Percentiles rank a stretch among this genome's conserved stretches.
These are phyloP conservation scores for Muscicapa comitata DNA, from an alignment of 2,797 vertebrate genomes.

Conservation along the genomic window DNA sequence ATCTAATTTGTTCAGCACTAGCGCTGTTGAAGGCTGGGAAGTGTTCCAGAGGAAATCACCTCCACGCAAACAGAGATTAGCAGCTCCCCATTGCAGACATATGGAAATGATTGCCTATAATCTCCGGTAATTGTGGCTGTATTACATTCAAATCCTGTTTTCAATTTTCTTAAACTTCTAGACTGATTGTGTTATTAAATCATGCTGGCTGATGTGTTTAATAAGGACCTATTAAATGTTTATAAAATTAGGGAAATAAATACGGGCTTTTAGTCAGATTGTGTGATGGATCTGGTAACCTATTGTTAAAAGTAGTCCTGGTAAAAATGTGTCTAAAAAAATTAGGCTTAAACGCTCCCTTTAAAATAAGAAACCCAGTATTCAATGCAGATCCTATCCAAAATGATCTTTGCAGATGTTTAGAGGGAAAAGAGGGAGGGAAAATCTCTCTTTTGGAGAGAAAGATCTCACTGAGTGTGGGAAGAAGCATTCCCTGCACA, in stretches of 20 bases:
- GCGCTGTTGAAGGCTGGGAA: slow-evolving; percentile 81
- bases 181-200: slow-evolving; percentile 98
- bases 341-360: slow-evolving; percentile 46
- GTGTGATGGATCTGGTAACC: slow-evolving; percentile 77
- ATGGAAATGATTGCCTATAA: slow-evolving; percentile 97
- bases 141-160: slow-evolving; percentile 94
- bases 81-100: slow-evolving; percentile 95
- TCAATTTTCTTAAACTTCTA: slow-evolving; percentile 95
- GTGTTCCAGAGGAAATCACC: slow-evolving; percentile 92
- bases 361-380: slow-evolving; percentile 34
- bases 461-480: not conserved
- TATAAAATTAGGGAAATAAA: slow-evolving; percentile 88
- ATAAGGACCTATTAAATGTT: slow-evolving; percentile 89
- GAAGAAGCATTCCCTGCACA: not conserved
- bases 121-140: slow-evolving; percentile 95
- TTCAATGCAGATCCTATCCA: not conserved
- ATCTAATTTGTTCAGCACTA: slow-evolving; percentile 83
- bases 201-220: slow-evolving; percentile 94
- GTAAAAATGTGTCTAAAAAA: slow-evolving; percentile 68
- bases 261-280: slow-evolving; percentile 79
- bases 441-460: not conserved
- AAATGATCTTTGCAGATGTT: slow-evolving; percentile 34
- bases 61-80: slow-evolving; percentile 93
- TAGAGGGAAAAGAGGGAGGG: not conserved
- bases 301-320: slow-evolving; percentile 77